A percentile compares a stretch with the other conserved stretches of the same genome.
Evolutionary conservation across 2,797 vertebrate species (phyloP).

Genomic region (Hippoglossus hippoglossus): DNA sequence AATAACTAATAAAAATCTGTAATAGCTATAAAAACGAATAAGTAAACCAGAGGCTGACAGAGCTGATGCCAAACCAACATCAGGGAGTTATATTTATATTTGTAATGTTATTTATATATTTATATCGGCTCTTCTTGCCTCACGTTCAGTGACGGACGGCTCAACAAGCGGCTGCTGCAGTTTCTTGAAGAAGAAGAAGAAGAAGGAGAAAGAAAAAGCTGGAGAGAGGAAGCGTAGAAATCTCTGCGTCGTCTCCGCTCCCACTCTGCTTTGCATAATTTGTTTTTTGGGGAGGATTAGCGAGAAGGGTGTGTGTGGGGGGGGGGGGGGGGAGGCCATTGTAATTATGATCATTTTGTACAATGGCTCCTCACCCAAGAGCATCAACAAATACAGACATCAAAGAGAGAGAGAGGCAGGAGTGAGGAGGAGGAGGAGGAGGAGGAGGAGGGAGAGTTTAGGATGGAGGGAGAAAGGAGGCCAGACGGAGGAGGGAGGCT

Average conservation of each 20-base stretch:
- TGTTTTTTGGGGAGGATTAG: conserved; percentile 60
- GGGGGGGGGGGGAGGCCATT: not conserved
- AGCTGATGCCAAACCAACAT: no score
- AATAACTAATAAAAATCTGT: no score
- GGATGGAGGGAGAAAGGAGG: conserved; percentile 17
- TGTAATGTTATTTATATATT: no score
- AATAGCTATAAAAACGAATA: no score
- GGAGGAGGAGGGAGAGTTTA: conserved; percentile 17
- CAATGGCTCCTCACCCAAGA: conserved; percentile 54
- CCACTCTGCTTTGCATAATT: conserved; percentile 52
- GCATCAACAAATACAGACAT: conserved; percentile 63
- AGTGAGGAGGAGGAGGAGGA: not conserved
- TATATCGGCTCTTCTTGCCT: no score
- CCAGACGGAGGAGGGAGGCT: not conserved
- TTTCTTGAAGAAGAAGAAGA: not conserved
- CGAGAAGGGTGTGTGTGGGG: not conserved
- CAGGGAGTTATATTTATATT: no score
- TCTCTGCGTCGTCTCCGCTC: not conserved
- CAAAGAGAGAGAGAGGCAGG: conserved; percentile 37
- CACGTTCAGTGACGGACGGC: conserved; percentile 9
- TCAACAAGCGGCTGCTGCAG: conserved; percentile 20
- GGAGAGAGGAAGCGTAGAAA: conserved; percentile 4
- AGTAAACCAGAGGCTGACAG: no score
- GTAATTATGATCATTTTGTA: conserved; percentile 62
- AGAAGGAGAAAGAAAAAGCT: no score